A percentile compares a stretch with the other conserved stretches of the same genome.
These are phyloP conservation scores for Stegodyphus mimosarum DNA, from an alignment of 1,140 invertebrate genomes.

Conservation along the genomic window DNA sequence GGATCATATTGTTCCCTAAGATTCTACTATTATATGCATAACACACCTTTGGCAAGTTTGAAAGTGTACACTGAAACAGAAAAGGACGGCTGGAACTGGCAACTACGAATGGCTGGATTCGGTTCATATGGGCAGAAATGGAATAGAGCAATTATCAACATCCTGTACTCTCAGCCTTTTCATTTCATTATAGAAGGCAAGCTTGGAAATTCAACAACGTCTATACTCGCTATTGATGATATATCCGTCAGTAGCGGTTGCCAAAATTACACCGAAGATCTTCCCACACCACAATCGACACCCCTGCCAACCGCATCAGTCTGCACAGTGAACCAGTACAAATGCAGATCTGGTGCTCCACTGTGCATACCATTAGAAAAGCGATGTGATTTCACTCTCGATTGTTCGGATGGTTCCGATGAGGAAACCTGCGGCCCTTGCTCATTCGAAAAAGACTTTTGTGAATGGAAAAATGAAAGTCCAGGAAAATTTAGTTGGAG, in stretches of 20 bases:
- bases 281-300: slow-evolving; percentile 41
- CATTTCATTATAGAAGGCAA: slow-evolving; percentile 61
- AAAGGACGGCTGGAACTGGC: slow-evolving; percentile 46
- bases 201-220: not conserved
- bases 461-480: slow-evolving; percentile 51
- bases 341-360: slow-evolving; percentile 29
- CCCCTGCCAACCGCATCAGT: slow-evolving; percentile 38
- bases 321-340: slow-evolving; percentile 34
- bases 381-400: slow-evolving; percentile 44
- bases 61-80: slow-evolving; percentile 54
- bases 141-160: slow-evolving; percentile 28
- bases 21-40: slow-evolving; percentile 60
- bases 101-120: slow-evolving; percentile 6
- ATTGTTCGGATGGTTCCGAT: slow-evolving; percentile 58
- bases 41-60: slow-evolving; percentile 7
- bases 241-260: slow-evolving; percentile 48
- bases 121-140: slow-evolving; percentile 48
- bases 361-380: slow-evolving; percentile 47
- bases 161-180: slow-evolving; percentile 26
- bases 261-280: slow-evolving; percentile 1
- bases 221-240: slow-evolving; percentile 54
- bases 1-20: slow-evolving; percentile 34
- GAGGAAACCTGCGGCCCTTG: slow-evolving; percentile 53
- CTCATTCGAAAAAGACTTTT: slow-evolving; percentile 40
- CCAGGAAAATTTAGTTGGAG: slow-evolving; percentile 29